Evolutionary conservation across 2,797 vertebrate species (phyloP).

Genomic region (Acropternis orthonyx): DNA sequence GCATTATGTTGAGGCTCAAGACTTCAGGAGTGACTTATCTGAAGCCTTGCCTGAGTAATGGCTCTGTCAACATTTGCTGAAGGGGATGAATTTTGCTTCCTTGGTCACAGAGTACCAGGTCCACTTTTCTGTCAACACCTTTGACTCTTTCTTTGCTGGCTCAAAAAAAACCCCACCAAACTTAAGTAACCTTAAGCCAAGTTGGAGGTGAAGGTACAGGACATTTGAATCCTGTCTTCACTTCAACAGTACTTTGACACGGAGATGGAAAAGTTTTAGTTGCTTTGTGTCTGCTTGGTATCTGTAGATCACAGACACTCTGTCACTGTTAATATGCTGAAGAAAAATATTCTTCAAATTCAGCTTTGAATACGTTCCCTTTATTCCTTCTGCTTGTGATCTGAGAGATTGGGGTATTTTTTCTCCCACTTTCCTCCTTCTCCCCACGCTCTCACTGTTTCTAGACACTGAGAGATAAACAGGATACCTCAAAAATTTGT

Average conservation of each 20-base stretch:
- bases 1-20: not conserved
- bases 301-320: not conserved
- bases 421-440: not conserved
- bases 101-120: not conserved
- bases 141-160: not conserved
- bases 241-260: not conserved
- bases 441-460: not conserved
- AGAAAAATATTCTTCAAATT: not conserved
- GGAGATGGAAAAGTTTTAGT: not conserved
- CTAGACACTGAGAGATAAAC: not conserved
- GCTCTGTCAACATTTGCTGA: constrained; percentile 10
- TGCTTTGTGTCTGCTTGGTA: not conserved
- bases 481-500: not conserved
- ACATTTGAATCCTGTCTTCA: not conserved
- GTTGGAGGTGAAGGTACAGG: not conserved
- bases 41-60: not conserved
- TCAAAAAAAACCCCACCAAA: not conserved
- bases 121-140: not conserved
- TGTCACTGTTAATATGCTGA: not conserved
- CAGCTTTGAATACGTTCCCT: not conserved
- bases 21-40: not conserved
- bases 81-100: not conserved
- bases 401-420: not conserved
- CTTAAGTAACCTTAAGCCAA: not conserved
- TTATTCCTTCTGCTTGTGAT: not conserved